phyloP scores from a whole-genome alignment of 1,140 invertebrate species.

The Cydia fagiglandana region DNA sequence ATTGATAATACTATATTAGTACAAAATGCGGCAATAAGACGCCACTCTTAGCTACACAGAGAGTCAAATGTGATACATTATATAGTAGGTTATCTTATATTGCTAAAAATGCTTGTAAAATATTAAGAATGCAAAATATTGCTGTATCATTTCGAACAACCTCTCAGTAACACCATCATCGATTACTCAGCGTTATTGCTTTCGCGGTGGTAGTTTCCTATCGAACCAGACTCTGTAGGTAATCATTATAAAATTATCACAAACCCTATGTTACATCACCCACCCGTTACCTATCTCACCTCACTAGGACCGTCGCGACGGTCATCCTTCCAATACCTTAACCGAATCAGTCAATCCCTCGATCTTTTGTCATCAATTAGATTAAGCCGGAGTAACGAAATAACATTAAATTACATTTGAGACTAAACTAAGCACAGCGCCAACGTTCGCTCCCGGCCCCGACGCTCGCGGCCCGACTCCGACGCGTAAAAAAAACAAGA shows the following conservation, averaged over 20 bases:
- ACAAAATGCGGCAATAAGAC: constrained; percentile 28
- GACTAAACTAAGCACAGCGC: constrained; percentile 75
- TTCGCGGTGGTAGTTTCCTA: constrained; percentile 36
- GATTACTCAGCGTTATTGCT: constrained; percentile 45
- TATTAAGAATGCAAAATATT: constrained; percentile 41
- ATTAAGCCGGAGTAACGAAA: constrained; percentile 57
- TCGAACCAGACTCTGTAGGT: constrained; percentile 37
- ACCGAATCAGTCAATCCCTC: constrained; percentile 61
- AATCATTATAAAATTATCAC: constrained; percentile 42
- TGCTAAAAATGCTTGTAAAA: constrained; percentile 31
- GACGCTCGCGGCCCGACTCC: constrained; percentile 59
- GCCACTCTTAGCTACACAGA: constrained; percentile 25
- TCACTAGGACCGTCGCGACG: not conserved
- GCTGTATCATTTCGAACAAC: constrained; percentile 44
- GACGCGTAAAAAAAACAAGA: constrained; percentile 65
- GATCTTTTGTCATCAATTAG: constrained; percentile 45
- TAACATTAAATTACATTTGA: constrained; percentile 67
- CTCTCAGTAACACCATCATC: constrained; percentile 37
- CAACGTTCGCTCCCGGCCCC: constrained; percentile 57
- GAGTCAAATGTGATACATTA: constrained; percentile 32
- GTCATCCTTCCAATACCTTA: constrained; percentile 53
- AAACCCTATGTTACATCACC: constrained; percentile 38
- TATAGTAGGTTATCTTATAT: constrained; percentile 29
- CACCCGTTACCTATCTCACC: constrained; percentile 33
- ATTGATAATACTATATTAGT: constrained; percentile 28